A percentile compares a stretch with the other conserved stretches of the same genome.
Conservation (phyloP, 2,113 vertebrate species). For the Ailurus styani region DNA sequence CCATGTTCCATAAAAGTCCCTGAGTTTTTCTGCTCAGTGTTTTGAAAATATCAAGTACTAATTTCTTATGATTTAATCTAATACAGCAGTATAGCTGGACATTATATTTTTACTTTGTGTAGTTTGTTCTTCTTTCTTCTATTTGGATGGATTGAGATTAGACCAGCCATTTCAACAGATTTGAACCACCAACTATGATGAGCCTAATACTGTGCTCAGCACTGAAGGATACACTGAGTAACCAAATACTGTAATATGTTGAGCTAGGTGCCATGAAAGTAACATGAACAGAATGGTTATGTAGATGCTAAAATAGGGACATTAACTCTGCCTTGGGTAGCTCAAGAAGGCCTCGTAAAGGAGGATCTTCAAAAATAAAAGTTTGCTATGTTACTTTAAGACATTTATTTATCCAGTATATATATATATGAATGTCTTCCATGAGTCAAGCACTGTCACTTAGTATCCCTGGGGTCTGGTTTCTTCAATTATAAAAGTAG, state of each 20-base stretch:
- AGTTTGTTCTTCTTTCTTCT: neutral
- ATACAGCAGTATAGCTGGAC: neutral
- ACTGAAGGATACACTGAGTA: neutral
- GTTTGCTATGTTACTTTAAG: slow-evolving; percentile 1
- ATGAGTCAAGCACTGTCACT: neutral
- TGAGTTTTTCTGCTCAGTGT: neutral
- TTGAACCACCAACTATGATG: neutral
- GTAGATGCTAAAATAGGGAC: neutral
- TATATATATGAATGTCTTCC: neutral
- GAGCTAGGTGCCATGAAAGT: neutral
- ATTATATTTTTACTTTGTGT: slow-evolving; percentile 4
- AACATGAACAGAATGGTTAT: neutral
- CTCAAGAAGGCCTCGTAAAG: neutral
- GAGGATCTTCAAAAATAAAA: neutral
- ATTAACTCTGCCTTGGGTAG: neutral
- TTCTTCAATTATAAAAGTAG: neutral
- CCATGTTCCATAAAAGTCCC: neutral
- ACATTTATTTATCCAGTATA: neutral
- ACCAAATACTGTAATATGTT: neutral
- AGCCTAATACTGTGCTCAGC: neutral
- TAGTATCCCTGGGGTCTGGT: neutral
- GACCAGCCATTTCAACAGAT: neutral
- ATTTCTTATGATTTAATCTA: neutral
- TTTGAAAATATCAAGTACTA: neutral
- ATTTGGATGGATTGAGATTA: neutral